Evolutionary conservation across 2,113 vertebrate genomes (phyloP), one percentile per base, ranked within the genome.

Genomic region (Neogale vison): DNA sequence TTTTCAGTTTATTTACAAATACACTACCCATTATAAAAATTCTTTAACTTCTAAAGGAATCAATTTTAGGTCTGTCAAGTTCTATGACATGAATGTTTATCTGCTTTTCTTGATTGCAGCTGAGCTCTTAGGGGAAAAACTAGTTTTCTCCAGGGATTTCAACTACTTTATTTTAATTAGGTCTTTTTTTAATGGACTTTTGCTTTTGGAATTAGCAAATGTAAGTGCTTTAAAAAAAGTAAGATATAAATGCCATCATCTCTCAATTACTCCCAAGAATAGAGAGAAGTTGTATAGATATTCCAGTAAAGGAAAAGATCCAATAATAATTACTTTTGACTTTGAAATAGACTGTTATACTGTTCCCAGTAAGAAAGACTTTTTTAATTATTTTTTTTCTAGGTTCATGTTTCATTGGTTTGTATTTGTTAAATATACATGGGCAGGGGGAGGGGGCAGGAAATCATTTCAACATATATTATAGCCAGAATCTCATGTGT

Each of bases 151-250:
- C 29, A 61, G 61, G 36, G 96, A 95, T 87, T 96, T 87, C 90
- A 90, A 95, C 65, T 74, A 74, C 29, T 93, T 96, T 96, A 85
- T 97, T 94, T 95, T 98, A 97, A 97, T 92, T 96, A 81, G 86
- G 23, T 83, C 20, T 83, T 96, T 76, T 90, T 91, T 67, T 18
- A 98, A 97, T 92, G 84, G 83, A 95, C 23, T 96, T 97, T 91
- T 89, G 88, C 67, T 96, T 87, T 97, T 88, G 63, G 80, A 96
- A 92, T 96, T 96, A 92, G 29, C 72, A 96, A 90, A 82, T 97
- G 74, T 95, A 80, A 95, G 39, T 92, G 47, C 20, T 97, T 96
- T 89, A 80, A 86, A 86, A 86, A 95, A 90, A 93, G 67, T 76
- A 89, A 96, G 61, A 80, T 89, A 93, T 65, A 96, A 87, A 92